Evolutionary conservation across 2,888 invertebrate genomes (phyloP), one percentile per base, ranked within the genome.

Genomic region (Meiosimyza platycephala): DNA sequence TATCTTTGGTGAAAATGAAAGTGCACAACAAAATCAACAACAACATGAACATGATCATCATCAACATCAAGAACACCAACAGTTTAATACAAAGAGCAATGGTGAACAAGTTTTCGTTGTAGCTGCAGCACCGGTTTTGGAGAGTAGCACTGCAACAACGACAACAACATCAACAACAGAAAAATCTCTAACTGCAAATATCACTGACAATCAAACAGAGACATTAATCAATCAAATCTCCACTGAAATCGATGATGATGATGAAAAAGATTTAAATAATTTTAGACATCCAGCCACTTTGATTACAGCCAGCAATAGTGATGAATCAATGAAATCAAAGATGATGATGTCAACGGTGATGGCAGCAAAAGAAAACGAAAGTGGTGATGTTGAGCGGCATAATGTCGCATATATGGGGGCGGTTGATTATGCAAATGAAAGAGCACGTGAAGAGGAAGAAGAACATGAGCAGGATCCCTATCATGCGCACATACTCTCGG

Each of bases 401-500:
- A 67, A 51, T n/a, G 9, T 62, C 5, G 48, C 13, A 22, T 22
- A 65, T 18, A 54, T 15, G 15, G 33, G n/a, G 54, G 48, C 16
- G 13, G 7, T n/a, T n/a, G 28, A 33, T 60, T 40, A 40, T 76
- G 67, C 72, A 75, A 74, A 69, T 77, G 65, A 75, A 16, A 54
- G 4, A 3, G 48, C 18, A n/a, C 50, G 54, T 66, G 52, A 55
- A 12, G 28, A 55, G 33, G 59, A 65, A 13, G 60, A 59, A 15
- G 81, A 80, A 33, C 78, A 78, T 67, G 81, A 82, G 74, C 82
- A 83, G 78, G 84, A 84, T 83, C 84, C 84, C 64, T 84, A 84
- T 79, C 84, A 84, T 82, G 85, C 80, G 65, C 84, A 84, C 76
- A 84, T 84, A 79, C 79, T 85, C 72, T 84, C 84, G 63, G 84